phyloP scores from a whole-genome alignment of 64 coral and sea anemone genomes.

The Pocillopora verrucosa region DNA sequence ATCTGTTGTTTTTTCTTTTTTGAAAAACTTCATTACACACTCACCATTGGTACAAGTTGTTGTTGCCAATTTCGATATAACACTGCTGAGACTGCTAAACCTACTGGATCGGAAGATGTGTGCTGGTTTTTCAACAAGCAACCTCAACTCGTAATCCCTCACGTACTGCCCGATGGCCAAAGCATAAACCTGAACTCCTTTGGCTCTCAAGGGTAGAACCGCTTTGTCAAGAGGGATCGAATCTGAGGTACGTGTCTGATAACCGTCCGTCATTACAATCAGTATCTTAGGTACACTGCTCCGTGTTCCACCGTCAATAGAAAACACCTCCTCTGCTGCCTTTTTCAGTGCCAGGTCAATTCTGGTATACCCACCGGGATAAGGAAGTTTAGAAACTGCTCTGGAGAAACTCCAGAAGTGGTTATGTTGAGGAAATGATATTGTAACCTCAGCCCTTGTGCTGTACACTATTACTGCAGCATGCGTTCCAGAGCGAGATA shows the following conservation, averaged over 20 bases:
- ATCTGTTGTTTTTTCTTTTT: neutral
- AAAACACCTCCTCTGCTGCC: constrained; percentile 33
- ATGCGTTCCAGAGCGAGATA: constrained; percentile 37
- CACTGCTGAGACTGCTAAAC: constrained; percentile 5
- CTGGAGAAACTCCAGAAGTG: neutral
- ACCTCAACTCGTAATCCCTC: constrained; percentile 12
- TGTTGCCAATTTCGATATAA: constrained; percentile 6
- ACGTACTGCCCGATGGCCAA: constrained; percentile 42
- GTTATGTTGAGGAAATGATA: neutral
- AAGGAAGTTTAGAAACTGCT: constrained; percentile 8
- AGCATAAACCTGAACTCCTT: constrained; percentile 42
- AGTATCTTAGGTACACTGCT: constrained; percentile 46
- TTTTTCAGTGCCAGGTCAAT: constrained; percentile 58
- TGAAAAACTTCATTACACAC: neutral
- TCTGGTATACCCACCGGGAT: constrained; percentile 18
- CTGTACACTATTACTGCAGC: constrained; percentile 51
- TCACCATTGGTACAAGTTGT: constrained; percentile 32
- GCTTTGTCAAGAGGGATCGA: constrained; percentile 15
- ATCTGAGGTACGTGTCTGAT: neutral
- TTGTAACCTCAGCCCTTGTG: neutral
- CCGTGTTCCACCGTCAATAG: neutral
- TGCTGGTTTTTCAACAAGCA: constrained; percentile 33
- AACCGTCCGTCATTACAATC: constrained; percentile 53
- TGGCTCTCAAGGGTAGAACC: constrained; percentile 35
- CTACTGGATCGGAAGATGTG: constrained; percentile 13